Base-by-base conservation (phyloP, 2,797 vertebrate genomes). In the Podargus strigoides region DNA sequence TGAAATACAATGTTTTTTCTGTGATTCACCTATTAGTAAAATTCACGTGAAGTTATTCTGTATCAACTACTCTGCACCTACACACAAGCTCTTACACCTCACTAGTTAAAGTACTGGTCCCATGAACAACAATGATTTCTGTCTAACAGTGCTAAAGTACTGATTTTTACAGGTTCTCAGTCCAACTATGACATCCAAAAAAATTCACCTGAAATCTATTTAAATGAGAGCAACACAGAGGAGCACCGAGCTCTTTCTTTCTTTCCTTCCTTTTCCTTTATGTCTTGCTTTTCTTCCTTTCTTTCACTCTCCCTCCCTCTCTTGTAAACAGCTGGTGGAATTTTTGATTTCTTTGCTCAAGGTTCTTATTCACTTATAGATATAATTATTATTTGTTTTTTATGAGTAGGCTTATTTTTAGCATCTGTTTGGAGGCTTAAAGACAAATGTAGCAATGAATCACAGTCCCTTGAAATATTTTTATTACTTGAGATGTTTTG, bases 371-470 rank as follows among this genome's bases (percentile, higher is more conserved):
- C 18, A 53, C 18, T 58, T 67, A 75, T 3, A 92, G 22, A 53
- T 30, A 64, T 39, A 34, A 81, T 47, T 50, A 10, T 62, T 75
- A 3, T 47, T n/a, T n/a, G n/a, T 69, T 72, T 91, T 84, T 87
- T 46, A 87, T 36, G n/a, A 55, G 7, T 8, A 69, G 11, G 16
- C 12, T 89, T 94, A 81, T 64, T 92, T 94, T 94, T 89, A 94
- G 44, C 47, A 89, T 49, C 50, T 85, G n/a, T 66, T 94, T 85
- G 85, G 52, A 80, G 49, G 75, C 68, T 49, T 74, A 63, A 93
- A 96, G 81, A 82, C 44, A 95, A 85, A 93, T 28, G 44, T 13
- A 74, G 59, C 34, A 89, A 93, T 67, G 85, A 89, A 89, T 70
- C 83, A 73, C 52, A 80, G 64, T 32, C 13, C 63, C 59, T 53